A percentile compares a stretch with the other conserved stretches of the same genome.
Evolutionary conservation across 2,888 invertebrate species (phyloP).

Genomic region (Xiphydria camelus): DNA sequence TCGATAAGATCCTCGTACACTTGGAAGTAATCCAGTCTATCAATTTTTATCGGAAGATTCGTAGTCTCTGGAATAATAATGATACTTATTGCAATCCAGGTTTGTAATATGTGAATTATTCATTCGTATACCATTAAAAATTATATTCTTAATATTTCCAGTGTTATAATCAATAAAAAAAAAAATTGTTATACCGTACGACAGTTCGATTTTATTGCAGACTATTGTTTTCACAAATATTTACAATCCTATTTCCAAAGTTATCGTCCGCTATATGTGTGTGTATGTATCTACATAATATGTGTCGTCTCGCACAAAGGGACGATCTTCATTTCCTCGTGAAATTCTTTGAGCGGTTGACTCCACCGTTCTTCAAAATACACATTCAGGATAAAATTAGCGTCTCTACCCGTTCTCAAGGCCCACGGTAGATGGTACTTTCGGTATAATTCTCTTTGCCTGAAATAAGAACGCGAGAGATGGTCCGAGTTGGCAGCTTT

Average conservation of each 20-base stretch:
- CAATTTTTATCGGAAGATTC: conserved; percentile 45
- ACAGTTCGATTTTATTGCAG: conserved; percentile 13
- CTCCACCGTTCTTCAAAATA: conserved; percentile 96
- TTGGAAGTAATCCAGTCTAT: conserved; percentile 28
- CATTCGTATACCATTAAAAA: conserved; percentile 52
- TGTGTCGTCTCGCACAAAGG: conserved; percentile 55
- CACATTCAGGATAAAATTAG: conserved; percentile 81
- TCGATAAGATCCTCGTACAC: background rate
- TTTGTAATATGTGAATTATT: conserved; percentile 53
- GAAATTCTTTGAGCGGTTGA: conserved; percentile 77
- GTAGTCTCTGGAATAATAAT: too few species aligned
- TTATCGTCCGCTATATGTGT: conserved; percentile 3
- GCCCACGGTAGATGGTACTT: conserved; percentile 86
- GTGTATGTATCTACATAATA: background rate
- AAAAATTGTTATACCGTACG: conserved; percentile 53
- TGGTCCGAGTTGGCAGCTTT: conserved; percentile 6
- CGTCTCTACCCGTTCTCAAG: conserved; percentile 72
- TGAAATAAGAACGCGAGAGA: conserved; percentile 44
- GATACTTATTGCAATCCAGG: conserved; percentile 43
- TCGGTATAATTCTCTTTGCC: conserved; percentile 77
- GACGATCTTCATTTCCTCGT: conserved; percentile 78
- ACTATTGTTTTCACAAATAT: too few species aligned
- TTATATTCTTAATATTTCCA: conserved; percentile 57
- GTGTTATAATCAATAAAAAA: conserved; percentile 55
- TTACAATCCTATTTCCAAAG: too few species aligned